These are phyloP conservation scores for Hormaphis cornu DNA, from an alignment of 1,140 invertebrate genomes.

Conservation along the genomic window DNA sequence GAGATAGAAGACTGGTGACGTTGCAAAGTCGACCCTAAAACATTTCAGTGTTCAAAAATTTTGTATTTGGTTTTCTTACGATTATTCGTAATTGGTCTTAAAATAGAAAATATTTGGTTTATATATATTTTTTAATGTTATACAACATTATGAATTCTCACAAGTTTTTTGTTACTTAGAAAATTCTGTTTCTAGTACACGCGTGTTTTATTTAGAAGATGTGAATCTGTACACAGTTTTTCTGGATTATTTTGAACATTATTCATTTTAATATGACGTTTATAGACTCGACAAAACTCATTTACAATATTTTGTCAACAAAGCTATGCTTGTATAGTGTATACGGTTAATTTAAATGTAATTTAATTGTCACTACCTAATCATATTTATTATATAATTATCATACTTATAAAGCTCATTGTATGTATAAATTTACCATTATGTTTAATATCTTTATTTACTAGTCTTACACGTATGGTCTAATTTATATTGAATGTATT, in stretches of 20 bases:
- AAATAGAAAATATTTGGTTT: too few relatives aligned
- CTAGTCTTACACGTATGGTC: slow-evolving; percentile 6
- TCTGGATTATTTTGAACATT: background rate
- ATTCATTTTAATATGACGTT: too few relatives aligned
- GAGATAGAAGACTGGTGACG: background rate
- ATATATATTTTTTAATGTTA: too few relatives aligned
- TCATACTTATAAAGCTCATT: too few relatives aligned
- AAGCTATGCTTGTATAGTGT: background rate
- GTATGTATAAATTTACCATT: slow-evolving; percentile 15
- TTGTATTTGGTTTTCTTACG: too few relatives aligned
- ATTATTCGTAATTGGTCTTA: too few relatives aligned
- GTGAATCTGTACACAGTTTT: background rate
- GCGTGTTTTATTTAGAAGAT: background rate
- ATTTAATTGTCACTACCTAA: background rate
- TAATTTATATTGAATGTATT: slow-evolving; percentile 9
- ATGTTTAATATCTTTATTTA: slow-evolving; percentile 2
- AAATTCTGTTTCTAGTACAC: background rate
- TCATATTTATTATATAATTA: background rate
- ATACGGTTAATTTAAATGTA: background rate
- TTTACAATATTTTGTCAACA: background rate
- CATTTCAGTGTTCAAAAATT: too few relatives aligned
- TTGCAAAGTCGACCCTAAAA: background rate
- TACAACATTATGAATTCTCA: too few relatives aligned
- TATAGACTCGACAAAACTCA: background rate
- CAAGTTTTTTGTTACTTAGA: background rate